Base-by-base conservation (phyloP, 2,888 invertebrate species). In the Apotomis turbidana region DNA sequence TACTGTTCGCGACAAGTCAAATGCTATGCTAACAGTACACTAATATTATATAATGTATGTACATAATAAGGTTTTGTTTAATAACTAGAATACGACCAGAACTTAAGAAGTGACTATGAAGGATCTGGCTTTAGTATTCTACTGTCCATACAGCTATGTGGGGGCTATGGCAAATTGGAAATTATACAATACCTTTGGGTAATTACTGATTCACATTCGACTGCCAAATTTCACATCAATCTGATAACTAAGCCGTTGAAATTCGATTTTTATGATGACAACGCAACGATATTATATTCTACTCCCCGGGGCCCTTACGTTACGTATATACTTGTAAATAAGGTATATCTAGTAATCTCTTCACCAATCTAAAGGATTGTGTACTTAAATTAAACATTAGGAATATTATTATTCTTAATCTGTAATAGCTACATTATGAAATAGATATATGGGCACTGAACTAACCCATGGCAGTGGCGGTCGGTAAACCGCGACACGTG, bases 1-100 rank as follows among this genome's bases (percentile, higher is more conserved):
- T 70, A 49, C 61, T 57, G 69, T 70, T 70, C 57, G 62, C 69
- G 57, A 62, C 69, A 52, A 54, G 12, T 46, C 44, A n/a, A 27
- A 12, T 27, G 15, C 38, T 13, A 8, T 9, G 15, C 10, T 55
- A 36, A 55, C 9, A 10, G 10, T 4, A 36, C 5, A 36, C 55
- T 4, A 10, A 55, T 36, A 49, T 9, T 49, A 10, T 4, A 9
- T 49, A 49, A 9, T 49, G 10, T 49, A 49, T 6, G 3, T 49
- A 49, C 6, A 6, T 41, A 41, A 41, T 41, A 41, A 6, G 41
- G 5, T 41, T 41, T 41, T 41, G 41, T 5, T 41, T 41, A 4
- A 4, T 27, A 41, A 41, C 6, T 41, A 41, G 5, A 41, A 41
- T 41, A 41, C 5, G 41, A 41, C 41, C 5, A 41, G 41, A 41